These are phyloP conservation scores for Latrodectus geometricus DNA, from an alignment of 1,140 invertebrate genomes.

Conservation along the genomic window DNA sequence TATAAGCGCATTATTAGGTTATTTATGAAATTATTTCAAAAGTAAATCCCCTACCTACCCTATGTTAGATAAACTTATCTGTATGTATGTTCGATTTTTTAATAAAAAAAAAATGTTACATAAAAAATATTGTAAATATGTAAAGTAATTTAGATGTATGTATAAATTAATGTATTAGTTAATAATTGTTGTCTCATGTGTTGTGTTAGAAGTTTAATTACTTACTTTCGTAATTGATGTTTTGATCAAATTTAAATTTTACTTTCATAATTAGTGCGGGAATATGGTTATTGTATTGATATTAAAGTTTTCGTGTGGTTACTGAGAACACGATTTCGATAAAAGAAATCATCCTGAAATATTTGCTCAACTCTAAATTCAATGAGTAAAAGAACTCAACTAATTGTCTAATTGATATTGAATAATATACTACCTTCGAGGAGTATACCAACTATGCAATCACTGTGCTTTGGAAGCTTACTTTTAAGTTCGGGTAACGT, in stretches of 20 bases:
- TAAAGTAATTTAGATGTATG: neutral
- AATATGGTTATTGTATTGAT: constrained; percentile 34
- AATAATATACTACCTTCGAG: constrained; percentile 3
- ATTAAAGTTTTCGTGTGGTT: constrained; percentile 34
- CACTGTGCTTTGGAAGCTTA: constrained; percentile 23
- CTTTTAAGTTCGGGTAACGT: neutral
- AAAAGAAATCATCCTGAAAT: constrained; percentile 54
- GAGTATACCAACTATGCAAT: constrained; percentile 34
- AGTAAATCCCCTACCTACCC: no score
- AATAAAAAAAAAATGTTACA: neutral
- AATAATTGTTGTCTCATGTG: neutral
- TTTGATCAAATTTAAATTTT: constrained; percentile 11
- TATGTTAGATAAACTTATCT: no score
- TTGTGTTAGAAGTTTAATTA: neutral
- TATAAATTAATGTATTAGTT: neutral
- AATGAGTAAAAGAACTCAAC: neutral
- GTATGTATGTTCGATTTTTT: neutral
- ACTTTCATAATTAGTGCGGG: constrained; percentile 10
- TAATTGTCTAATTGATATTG: neutral
- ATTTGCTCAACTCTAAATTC: constrained; percentile 58
- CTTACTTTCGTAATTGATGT: neutral
- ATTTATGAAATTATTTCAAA: no score
- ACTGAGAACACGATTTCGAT: constrained; percentile 29
- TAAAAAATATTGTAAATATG: constrained; percentile 6
- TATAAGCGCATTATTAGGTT: no score